Evolutionary conservation across 1,140 invertebrate genomes (phyloP), one percentile per base, ranked within the genome.

Genomic region (Spodoptera frugiperda): DNA sequence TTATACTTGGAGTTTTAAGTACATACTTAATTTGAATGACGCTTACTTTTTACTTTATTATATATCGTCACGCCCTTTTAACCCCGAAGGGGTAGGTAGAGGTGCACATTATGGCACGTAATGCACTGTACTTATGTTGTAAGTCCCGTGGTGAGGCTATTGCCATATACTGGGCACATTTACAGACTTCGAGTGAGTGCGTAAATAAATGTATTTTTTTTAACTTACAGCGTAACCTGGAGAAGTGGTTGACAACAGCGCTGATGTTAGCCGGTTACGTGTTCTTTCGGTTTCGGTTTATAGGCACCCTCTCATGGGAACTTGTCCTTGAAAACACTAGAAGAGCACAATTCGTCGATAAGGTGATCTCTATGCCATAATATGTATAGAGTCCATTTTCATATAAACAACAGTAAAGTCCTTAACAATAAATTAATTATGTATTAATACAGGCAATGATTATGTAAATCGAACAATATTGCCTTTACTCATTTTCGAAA

Each of bases 181-280:
- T n/a, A n/a, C n/a, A n/a, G n/a, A n/a, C n/a, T n/a, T n/a, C n/a
- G n/a, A n/a, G n/a, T n/a, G n/a, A n/a, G n/a, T n/a, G n/a, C n/a
- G n/a, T n/a, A n/a, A 25, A 25, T 25, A 25, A 25, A 25, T 25
- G 46, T 14, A 19, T 51, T 17, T 68, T 9, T 49, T 76, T 39
- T 39, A 39, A 25, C 8, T 83, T 84, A 55, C 74, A 89, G 87
- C 21, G 75, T 0, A 57, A 33, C 14, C 9, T 51, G 0, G 83
- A 93, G 59, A 93, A 91, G 80, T 91, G 89, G 88, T 59, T 93
- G 53, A 92, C 91, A 8, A 87, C 88, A 1, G 61, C 78, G 15
- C 33, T 93, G 19, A 92, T 90, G 89, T 73, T 93, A 4, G 61
- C 88, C 33, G 91, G 91, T 48, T 91, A 79, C 59, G 86, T 90